Evolutionary conservation across 2,113 vertebrate species (phyloP).

Genomic region (Pseudopipra pipra): DNA sequence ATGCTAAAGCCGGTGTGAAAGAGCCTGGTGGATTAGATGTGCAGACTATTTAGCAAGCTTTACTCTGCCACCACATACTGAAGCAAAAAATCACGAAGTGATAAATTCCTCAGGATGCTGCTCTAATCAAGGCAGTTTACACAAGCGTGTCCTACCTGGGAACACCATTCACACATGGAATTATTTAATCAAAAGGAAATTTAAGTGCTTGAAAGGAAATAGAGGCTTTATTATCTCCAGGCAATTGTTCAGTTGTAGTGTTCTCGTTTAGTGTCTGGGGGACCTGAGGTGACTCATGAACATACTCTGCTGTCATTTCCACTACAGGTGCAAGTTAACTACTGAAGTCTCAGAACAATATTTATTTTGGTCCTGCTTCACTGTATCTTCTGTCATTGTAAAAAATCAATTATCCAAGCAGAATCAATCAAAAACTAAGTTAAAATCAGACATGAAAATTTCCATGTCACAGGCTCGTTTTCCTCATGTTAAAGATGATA

Average conservation of each 20-base stretch:
- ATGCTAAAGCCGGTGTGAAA: not conserved
- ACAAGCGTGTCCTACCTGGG: not conserved
- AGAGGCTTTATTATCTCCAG: not conserved
- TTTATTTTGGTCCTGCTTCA: not conserved
- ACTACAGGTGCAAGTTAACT: not conserved
- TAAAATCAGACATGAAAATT: not conserved
- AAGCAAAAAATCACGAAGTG: not conserved
- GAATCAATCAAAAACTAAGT: not conserved
- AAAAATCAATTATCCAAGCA: not conserved
- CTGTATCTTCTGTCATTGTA: not conserved
- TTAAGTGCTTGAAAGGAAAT: slow-evolving; percentile 13
- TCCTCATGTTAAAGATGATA: not conserved
- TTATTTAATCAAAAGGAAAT: slow-evolving; percentile 42
- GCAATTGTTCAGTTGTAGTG: not conserved
- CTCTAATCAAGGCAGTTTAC: not conserved
- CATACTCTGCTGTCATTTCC: not conserved
- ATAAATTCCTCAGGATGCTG: not conserved
- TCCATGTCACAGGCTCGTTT: not conserved
- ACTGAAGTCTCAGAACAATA: not conserved
- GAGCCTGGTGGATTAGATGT: not conserved
- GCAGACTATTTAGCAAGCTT: not conserved
- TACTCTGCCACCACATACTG: not conserved
- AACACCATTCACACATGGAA: slow-evolving; percentile 11
- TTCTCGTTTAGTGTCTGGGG: not conserved
- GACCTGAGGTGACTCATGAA: not conserved